A percentile compares a stretch with the other conserved stretches of the same genome.
Conservation (phyloP, 2,113 vertebrate genomes). For the Gallinago undulata region DNA sequence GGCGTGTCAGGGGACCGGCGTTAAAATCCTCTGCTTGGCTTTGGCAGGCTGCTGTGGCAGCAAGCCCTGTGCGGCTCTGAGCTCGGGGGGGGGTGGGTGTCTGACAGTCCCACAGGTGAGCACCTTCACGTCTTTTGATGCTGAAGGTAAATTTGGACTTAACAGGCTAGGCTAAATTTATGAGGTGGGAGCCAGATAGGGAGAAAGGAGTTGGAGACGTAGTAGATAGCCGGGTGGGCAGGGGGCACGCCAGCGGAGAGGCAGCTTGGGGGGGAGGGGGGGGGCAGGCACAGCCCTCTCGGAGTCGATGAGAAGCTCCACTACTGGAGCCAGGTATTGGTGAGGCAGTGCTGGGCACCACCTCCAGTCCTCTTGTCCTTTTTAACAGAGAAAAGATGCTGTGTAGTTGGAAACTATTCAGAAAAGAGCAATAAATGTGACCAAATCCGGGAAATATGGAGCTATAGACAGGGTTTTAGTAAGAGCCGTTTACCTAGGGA, state of each 20-base stretch:
- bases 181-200: neutral
- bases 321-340: neutral
- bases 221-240: neutral
- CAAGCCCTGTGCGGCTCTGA: neutral
- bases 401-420: neutral
- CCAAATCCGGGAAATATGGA: neutral
- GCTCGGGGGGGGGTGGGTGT: neutral
- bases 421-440: neutral
- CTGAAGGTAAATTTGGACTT: neutral
- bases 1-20: neutral
- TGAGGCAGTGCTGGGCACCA: neutral
- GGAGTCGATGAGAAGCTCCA: neutral
- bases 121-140: neutral
- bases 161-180: neutral
- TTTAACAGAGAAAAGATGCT: neutral
- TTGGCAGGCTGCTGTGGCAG: neutral
- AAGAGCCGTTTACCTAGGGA: neutral
- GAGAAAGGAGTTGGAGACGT: neutral
- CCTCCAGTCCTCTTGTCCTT: neutral
- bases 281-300: neutral
- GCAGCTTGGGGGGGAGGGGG: neutral
- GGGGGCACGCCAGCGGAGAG: neutral
- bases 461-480: neutral
- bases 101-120: neutral
- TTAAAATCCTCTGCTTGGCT: neutral